phyloP scores from a whole-genome alignment of 2,888 invertebrate genomes.

The Ormyrus thymus region DNA sequence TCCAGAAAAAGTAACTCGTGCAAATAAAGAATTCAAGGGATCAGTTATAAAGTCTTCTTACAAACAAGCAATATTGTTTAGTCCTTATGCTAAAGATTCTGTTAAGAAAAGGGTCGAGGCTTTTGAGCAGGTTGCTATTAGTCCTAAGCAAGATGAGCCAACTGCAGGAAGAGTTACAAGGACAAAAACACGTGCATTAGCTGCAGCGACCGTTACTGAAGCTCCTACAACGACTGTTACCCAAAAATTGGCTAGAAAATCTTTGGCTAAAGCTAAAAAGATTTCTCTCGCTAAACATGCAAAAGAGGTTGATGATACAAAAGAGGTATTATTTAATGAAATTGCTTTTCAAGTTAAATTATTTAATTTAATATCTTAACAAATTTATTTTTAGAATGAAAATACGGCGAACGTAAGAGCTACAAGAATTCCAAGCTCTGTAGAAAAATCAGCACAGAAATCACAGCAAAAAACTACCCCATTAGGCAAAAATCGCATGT shows the following conservation, averaged over 20 bases:
- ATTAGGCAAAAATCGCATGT: conserved; percentile 62
- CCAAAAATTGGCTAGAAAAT: conserved; percentile 69
- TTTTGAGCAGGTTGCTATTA: conserved; percentile 77
- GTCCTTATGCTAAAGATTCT: conserved; percentile 78
- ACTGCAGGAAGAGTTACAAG: conserved; percentile 75
- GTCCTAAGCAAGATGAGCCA: conserved; percentile 64
- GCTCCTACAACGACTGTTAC: conserved; percentile 53
- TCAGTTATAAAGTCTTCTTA: conserved; percentile 62
- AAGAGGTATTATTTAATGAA: conserved; percentile 66
- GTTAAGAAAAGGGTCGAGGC: conserved; percentile 80
- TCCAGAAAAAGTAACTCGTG: conserved; percentile 58
- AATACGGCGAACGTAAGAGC: conserved; percentile 54
- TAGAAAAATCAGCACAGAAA: conserved; percentile 61
- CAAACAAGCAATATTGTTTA: conserved; percentile 74
- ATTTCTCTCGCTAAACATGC: conserved; percentile 66
- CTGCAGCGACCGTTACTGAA: conserved; percentile 62
- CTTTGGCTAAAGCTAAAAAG: conserved; percentile 68
- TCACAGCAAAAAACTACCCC: conserved; percentile 66
- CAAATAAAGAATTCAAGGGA: conserved; percentile 46
- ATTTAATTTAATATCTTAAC: conserved; percentile 4
- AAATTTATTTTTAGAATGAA: conserved; percentile 62
- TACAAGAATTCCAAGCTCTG: conserved; percentile 19
- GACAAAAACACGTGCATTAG: conserved; percentile 78
- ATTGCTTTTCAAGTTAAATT: conserved; percentile 17
- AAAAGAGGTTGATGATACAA: conserved; percentile 65